These are phyloP conservation scores for Drosophila kepulauana DNA, from an alignment of 1,140 invertebrate genomes.

Conservation along the genomic window DNA sequence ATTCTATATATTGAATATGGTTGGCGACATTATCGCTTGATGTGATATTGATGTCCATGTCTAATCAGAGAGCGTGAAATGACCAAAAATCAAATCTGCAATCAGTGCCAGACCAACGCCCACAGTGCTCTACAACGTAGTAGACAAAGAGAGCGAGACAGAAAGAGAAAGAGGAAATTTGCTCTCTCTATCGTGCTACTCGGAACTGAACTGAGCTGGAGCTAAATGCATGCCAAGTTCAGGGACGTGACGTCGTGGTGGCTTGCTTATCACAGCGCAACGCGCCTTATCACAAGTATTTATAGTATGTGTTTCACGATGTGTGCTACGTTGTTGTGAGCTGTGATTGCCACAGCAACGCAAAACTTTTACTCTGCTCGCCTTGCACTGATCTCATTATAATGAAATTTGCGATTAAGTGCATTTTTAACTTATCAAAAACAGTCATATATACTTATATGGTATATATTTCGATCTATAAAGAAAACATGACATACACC, in stretches of 20 bases:
- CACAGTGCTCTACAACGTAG: background rate
- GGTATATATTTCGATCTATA: background rate
- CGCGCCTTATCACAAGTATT: slow-evolving; percentile 15
- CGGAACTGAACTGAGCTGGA: background rate
- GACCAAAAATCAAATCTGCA: slow-evolving; percentile 19
- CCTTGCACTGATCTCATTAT: slow-evolving; percentile 9
- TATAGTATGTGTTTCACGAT: background rate
- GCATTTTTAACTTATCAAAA: background rate
- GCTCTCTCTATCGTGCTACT: background rate
- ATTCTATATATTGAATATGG: too few species aligned
- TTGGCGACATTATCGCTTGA: slow-evolving; percentile 8
- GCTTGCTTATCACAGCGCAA: slow-evolving; percentile 32
- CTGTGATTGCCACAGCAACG: background rate
- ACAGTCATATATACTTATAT: background rate
- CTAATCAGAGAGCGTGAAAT: slow-evolving; percentile 27
- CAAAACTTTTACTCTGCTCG: too few species aligned
- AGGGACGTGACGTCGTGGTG: slow-evolving; percentile 35
- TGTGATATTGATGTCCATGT: slow-evolving; percentile 25
- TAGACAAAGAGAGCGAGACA: too few species aligned
- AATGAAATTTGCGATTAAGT: background rate
- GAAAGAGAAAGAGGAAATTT: background rate
- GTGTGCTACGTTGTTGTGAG: background rate
- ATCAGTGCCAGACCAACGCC: slow-evolving; percentile 25
- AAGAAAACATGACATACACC: background rate
- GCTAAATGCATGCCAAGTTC: slow-evolving; percentile 35